phyloP scores from a whole-genome alignment of 64 coral and sea anemone genomes.

The Stylophora pistillata region DNA sequence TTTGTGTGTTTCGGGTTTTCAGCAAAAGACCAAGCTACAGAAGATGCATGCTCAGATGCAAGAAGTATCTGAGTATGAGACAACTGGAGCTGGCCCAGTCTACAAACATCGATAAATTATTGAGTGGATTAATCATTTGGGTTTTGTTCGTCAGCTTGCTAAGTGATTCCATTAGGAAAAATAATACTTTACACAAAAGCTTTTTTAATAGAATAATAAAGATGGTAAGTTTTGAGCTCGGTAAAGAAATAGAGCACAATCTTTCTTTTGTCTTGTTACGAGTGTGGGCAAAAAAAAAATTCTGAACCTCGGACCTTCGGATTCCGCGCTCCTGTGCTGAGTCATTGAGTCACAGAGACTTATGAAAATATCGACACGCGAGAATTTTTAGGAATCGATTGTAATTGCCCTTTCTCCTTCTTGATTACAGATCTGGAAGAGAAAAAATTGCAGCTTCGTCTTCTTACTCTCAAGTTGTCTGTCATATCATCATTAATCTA shows the following conservation, averaged over 20 bases:
- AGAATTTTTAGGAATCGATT: neutral
- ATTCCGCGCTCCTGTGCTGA: too few relatives aligned
- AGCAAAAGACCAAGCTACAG: slow-evolving; percentile 95
- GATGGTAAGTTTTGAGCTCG: too few relatives aligned
- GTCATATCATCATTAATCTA: neutral
- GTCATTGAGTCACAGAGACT: too few relatives aligned
- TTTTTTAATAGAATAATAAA: too few relatives aligned
- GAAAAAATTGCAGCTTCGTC: slow-evolving; percentile 70
- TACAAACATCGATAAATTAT: slow-evolving; percentile 94
- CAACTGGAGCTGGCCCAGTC: slow-evolving; percentile 93
- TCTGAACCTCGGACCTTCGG: too few relatives aligned
- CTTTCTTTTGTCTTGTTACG: too few relatives aligned
- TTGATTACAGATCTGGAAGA: slow-evolving; percentile 89
- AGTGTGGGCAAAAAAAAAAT: too few relatives aligned
- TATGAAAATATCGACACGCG: too few relatives aligned
- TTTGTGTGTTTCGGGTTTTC: neutral
- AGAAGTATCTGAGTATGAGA: slow-evolving; percentile 67
- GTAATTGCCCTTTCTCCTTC: neutral
- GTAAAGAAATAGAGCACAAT: too few relatives aligned
- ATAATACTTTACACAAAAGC: too few relatives aligned
- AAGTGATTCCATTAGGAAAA: too few relatives aligned
- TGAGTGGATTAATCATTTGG: slow-evolving; percentile 11
- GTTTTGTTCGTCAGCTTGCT: too few relatives aligned
- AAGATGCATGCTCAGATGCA: slow-evolving; percentile 92
- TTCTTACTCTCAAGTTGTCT: slow-evolving; percentile 65